A percentile compares a stretch with the other conserved stretches of the same genome.
Evolutionary conservation across 2,888 invertebrate genomes (phyloP).

Genomic region (Leptura quadrifasciata): DNA sequence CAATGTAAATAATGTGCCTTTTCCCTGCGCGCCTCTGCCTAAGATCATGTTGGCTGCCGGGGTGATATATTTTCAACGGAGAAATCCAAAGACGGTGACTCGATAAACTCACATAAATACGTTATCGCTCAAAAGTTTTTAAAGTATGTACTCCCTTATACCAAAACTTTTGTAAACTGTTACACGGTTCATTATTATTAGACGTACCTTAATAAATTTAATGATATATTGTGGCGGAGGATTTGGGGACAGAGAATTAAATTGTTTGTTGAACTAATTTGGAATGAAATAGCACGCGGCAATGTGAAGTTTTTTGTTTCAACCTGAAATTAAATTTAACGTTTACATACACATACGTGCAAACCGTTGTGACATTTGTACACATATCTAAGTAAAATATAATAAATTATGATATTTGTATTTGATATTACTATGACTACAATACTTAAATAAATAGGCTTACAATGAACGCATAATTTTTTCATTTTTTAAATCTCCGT

Average conservation of each 20-base stretch:
- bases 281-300: background rate
- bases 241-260: slow-evolving; percentile 9
- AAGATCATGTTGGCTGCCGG: slow-evolving; percentile 32
- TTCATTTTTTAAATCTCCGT: too few species aligned
- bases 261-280: background rate
- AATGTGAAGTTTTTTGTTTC: background rate
- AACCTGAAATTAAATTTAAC: background rate
- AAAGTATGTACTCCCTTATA: slow-evolving; percentile 43
- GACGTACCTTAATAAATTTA: slow-evolving; percentile 45
- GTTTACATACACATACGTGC: background rate
- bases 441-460: too few species aligned
- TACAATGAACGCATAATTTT: too few species aligned
- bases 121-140: slow-evolving; percentile 45
- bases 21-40: background rate
- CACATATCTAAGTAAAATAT: background rate
- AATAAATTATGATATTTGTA: background rate
- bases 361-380: background rate
- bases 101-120: slow-evolving; percentile 46
- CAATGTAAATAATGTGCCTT: background rate
- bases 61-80: slow-evolving; percentile 47
- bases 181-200: slow-evolving; percentile 45
- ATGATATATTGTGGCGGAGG: slow-evolving; percentile 39
- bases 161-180: slow-evolving; percentile 42
- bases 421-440: too few species aligned
- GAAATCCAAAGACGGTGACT: slow-evolving; percentile 39